Conservation (phyloP, 2,797 vertebrate genomes). For the Scolopax rusticola region DNA sequence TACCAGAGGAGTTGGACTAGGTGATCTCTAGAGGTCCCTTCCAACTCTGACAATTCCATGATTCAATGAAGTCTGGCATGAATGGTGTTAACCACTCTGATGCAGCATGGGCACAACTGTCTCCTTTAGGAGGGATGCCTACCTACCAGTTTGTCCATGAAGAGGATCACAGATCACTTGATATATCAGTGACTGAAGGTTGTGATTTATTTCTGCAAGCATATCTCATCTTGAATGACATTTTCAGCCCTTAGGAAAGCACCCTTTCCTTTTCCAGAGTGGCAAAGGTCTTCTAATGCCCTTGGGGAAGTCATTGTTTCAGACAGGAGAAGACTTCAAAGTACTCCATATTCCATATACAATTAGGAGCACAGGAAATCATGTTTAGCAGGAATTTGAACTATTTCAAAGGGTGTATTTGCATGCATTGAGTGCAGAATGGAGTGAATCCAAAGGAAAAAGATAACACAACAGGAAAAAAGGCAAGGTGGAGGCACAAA, state of each 20-base stretch:
- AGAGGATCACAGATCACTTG: not conserved
- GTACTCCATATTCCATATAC: not conserved
- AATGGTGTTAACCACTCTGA: not conserved
- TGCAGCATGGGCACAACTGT: not conserved
- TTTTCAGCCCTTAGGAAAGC: not conserved
- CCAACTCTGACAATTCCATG: too few species aligned
- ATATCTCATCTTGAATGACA: not conserved
- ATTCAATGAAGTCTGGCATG: too few species aligned
- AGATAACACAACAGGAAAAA: not conserved
- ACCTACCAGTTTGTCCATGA: not conserved
- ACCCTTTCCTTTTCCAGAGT: not conserved
- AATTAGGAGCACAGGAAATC: slow-evolving; percentile 30
- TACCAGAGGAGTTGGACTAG: too few species aligned
- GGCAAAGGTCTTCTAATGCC: slow-evolving; percentile 16
- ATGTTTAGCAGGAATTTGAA: slow-evolving; percentile 49
- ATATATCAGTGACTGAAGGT: not conserved
- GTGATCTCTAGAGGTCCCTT: too few species aligned
- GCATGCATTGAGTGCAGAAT: not conserved
- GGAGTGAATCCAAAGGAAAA: not conserved
- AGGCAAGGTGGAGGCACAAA: not conserved
- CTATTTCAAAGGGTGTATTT: slow-evolving; percentile 30
- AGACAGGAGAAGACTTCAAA: slow-evolving; percentile 46
- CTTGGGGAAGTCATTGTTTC: slow-evolving; percentile 37
- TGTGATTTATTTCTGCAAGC: not conserved
- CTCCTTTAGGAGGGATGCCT: not conserved